Base-by-base conservation (phyloP, 2,113 vertebrate species). In the Zosterops lateralis region DNA sequence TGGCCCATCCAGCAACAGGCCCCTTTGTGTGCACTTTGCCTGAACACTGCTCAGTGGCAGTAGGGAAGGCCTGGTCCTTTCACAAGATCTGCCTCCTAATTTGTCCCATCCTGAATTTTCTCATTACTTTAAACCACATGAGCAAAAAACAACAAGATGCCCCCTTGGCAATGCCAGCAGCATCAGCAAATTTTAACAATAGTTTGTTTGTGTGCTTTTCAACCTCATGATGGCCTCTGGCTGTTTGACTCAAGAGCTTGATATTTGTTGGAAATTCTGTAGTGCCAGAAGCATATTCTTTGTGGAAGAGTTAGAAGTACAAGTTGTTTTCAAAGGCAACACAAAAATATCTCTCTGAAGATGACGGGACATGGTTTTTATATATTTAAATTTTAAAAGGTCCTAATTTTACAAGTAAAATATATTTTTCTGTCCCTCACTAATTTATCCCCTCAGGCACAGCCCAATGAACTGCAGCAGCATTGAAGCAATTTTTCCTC, bases 151-250 rank as follows among this genome's bases (percentile, higher is more conserved):
- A 85, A 64, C 5, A 61, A 95, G 93, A 92, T 91, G 73, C 47
- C 53, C 74, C 78, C 81, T 72, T 74, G 77, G 84, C 78, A 86
- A 47, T 22, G 87, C 92, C 95, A 91, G 91, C 72, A 94, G 85
- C 94, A 91, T 93, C 93, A 93, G 95, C 85, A 93, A 53, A 93
- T 84, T 94, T 92, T 93, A 90, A 96, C 96, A 97, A 84, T 73
- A 84, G 82, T 93, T 94, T 92, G 87, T 90, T 92, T 96, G 88
- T 97, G 65, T 64, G 75, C 74, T 93, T 92, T 95, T 93, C 92
- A 96, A 78, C 77, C 78, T 96, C 91, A 72, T 51, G 76, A 92
- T 84, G 70, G 90, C 60, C 86, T 95, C 94, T 77, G 73, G 44
- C 5, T 80, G 53, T 89, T 79, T 94, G 89, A 94, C 83, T 87